phyloP scores from a whole-genome alignment of 2,888 invertebrate species.

The Arrhopalites spinosus region DNA sequence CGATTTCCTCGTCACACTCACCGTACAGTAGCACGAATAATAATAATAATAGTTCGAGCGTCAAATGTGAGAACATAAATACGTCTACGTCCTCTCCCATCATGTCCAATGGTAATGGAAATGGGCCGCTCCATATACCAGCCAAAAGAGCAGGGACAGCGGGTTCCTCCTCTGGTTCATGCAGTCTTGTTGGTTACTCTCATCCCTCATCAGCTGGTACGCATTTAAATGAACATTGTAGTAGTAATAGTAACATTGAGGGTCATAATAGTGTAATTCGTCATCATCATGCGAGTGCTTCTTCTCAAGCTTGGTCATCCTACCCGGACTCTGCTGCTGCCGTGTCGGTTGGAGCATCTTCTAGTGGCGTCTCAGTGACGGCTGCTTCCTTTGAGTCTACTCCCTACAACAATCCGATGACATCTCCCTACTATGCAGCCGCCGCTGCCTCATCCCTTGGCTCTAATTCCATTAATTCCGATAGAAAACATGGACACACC shows the following conservation, averaged over 20 bases:
- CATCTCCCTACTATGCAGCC: slow-evolving; percentile 50
- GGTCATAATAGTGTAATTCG: slow-evolving; percentile 36
- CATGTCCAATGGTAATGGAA: slow-evolving; percentile 43
- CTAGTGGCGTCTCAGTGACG: slow-evolving; percentile 42
- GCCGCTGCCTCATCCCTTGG: slow-evolving; percentile 49
- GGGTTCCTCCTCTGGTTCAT: slow-evolving; percentile 39
- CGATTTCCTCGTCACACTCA: slow-evolving; percentile 53
- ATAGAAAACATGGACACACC: slow-evolving; percentile 50
- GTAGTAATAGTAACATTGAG: slow-evolving; percentile 25
- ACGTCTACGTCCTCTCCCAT: slow-evolving; percentile 53
- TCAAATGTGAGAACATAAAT: slow-evolving; percentile 41
- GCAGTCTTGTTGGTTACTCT: slow-evolving; percentile 40
- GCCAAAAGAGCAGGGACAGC: slow-evolving; percentile 48
- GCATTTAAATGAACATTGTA: slow-evolving; percentile 34
- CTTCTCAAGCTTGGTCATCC: slow-evolving; percentile 52
- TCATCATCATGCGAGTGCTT: slow-evolving; percentile 37
- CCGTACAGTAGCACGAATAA: slow-evolving; percentile 47
- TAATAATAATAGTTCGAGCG: slow-evolving; percentile 26
- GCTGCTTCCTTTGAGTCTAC: slow-evolving; percentile 43
- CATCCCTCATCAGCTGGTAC: slow-evolving; percentile 38
- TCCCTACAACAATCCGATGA: slow-evolving; percentile 40
- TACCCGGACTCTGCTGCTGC: slow-evolving; percentile 49
- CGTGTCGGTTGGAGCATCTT: slow-evolving; percentile 43
- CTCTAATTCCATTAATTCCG: slow-evolving; percentile 31
- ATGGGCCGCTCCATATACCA: slow-evolving; percentile 55